Conservation (phyloP, 64 coral and sea anemone genomes). For the Porites australiensis region DNA sequence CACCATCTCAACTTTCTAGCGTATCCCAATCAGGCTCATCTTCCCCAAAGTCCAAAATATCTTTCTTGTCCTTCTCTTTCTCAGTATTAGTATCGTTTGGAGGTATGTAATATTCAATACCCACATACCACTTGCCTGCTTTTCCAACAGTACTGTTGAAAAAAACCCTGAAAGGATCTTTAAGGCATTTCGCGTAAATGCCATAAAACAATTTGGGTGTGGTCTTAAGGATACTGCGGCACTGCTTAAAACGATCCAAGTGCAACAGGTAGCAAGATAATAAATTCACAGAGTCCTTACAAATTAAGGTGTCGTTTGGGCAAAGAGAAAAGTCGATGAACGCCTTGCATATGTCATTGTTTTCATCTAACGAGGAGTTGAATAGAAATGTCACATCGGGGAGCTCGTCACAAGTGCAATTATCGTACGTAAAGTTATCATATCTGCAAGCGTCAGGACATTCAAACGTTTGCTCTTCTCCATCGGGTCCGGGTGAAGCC, state of each 20-base stretch:
- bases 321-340: neutral
- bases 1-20: too few relatives aligned
- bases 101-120: neutral
- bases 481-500: neutral
- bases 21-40: too few relatives aligned
- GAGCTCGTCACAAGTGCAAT: constrained; percentile 7
- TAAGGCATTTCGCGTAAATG: neutral
- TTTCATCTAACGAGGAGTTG: neutral
- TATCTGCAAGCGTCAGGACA: constrained; percentile 11
- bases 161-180: constrained; percentile 32
- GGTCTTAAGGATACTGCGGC: neutral
- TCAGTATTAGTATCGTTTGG: neutral
- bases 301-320: neutral
- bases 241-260: neutral
- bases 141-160: neutral
- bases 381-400: neutral
- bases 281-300: constrained; percentile 17
- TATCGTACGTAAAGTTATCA: neutral
- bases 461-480: neutral
- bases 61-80: neutral
- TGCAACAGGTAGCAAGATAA: constrained; percentile 12
- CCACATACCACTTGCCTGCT: constrained; percentile 5
- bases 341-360: neutral
- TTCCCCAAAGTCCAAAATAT: too few relatives aligned
- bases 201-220: neutral